phyloP scores from a whole-genome alignment of 2,888 invertebrate species.

The Schizotus pectinicornis region DNA sequence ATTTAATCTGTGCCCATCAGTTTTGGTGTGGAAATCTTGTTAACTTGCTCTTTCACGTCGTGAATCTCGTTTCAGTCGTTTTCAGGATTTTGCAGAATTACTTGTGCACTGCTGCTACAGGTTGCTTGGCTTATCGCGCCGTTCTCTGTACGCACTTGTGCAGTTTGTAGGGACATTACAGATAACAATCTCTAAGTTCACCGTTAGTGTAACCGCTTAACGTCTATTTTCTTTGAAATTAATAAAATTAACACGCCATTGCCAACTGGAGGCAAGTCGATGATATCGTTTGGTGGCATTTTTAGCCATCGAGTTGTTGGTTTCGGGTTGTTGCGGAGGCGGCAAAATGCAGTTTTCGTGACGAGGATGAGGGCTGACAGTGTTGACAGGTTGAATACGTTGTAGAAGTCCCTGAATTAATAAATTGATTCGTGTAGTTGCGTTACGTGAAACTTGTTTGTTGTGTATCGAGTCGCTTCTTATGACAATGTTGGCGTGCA shows the following conservation, averaged over 20 bases:
- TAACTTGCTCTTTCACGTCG: too few species aligned
- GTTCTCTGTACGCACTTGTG: conserved; percentile 7
- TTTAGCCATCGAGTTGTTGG: neutral
- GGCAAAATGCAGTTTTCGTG: too few species aligned
- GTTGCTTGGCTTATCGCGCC: conserved; percentile 3
- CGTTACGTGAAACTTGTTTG: conserved; percentile 30
- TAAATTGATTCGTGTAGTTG: conserved; percentile 8
- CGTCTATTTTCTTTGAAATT: neutral
- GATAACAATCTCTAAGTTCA: conserved; percentile 9
- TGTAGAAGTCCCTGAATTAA: conserved; percentile 13
- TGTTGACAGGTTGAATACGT: conserved; percentile 12
- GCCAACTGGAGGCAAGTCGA: neutral
- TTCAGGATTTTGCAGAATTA: neutral
- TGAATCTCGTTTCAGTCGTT: too few species aligned
- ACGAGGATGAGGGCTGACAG: neutral
- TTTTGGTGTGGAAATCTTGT: too few species aligned
- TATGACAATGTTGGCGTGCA: conserved; percentile 36
- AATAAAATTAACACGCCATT: neutral
- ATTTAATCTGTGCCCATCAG: too few species aligned
- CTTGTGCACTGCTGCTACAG: neutral
- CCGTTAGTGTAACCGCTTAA: conserved; percentile 5
- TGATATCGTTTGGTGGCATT: neutral
- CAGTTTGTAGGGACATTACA: conserved; percentile 5
- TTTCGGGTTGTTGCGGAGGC: too few species aligned
- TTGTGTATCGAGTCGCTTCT: conserved; percentile 33